Conservation (phyloP, 2,113 vertebrate genomes). For the Oncorhynchus tshawytscha region DNA sequence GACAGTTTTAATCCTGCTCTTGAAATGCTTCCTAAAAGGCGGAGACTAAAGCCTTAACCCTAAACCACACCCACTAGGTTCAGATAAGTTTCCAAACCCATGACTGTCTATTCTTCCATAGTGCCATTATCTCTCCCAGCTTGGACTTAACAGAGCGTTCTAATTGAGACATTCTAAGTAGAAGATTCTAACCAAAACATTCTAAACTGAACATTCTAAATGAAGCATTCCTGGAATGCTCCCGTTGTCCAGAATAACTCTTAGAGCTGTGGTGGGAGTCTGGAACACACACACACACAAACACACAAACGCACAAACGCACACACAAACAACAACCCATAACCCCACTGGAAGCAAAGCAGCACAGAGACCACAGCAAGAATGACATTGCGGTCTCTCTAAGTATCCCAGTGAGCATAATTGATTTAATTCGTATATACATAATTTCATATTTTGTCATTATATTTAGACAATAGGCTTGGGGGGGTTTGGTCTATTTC, state of each 20-base stretch:
- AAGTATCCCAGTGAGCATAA: slow-evolving; percentile 52
- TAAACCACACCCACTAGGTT: neutral
- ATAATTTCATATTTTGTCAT: slow-evolving; percentile 71
- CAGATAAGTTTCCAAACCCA: slow-evolving; percentile 11
- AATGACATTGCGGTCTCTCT: slow-evolving; percentile 46
- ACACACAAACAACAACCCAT: slow-evolving; percentile 9
- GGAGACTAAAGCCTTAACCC: neutral
- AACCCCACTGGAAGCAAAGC: slow-evolving; percentile 50
- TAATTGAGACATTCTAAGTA: slow-evolving; percentile 59
- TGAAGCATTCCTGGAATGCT: slow-evolving; percentile 55
- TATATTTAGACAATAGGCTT: slow-evolving; percentile 61
- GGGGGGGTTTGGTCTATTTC: slow-evolving; percentile 47
- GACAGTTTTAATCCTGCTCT: too few relatives aligned
- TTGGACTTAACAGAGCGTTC: slow-evolving; percentile 29
- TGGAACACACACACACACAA: slow-evolving; percentile 32
- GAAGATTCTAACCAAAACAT: slow-evolving; percentile 47
- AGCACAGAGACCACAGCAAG: slow-evolving; percentile 53
- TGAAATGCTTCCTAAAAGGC: too few relatives aligned
- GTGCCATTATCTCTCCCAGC: slow-evolving; percentile 43
- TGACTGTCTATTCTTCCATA: slow-evolving; percentile 19
- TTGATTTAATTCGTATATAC: slow-evolving; percentile 66
- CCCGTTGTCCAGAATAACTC: slow-evolving; percentile 64
- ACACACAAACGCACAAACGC: neutral
- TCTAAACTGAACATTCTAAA: slow-evolving; percentile 57
- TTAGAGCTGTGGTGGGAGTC: slow-evolving; percentile 55